Conservation (phyloP, 2,797 vertebrate species). For the Merluccius polli region DNA sequence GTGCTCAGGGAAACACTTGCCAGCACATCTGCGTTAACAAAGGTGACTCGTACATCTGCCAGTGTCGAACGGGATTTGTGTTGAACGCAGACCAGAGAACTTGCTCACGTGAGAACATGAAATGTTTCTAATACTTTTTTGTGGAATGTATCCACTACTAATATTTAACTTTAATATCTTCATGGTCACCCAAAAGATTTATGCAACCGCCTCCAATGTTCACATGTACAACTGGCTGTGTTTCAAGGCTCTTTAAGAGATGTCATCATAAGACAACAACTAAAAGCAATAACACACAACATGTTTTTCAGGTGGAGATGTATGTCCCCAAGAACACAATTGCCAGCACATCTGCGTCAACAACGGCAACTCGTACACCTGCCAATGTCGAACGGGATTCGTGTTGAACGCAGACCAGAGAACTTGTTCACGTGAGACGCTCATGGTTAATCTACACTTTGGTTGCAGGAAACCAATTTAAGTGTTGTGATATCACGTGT, state of each 20-base stretch:
- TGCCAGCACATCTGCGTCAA: conserved; percentile 75
- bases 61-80: conserved; percentile 67
- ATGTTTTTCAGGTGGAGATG: conserved; percentile 49
- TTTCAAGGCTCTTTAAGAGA: neutral
- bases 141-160: neutral
- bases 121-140: neutral
- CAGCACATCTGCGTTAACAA: conserved; percentile 71
- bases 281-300: neutral
- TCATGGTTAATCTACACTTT: neutral
- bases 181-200: neutral
- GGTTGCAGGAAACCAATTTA: neutral
- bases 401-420: conserved; percentile 69
- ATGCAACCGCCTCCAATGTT: too few species aligned
- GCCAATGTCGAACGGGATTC: conserved; percentile 70
- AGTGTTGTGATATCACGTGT: neutral
- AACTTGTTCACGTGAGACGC: conserved; percentile 68
- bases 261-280: neutral
- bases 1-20: conserved; percentile 68
- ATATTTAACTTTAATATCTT: neutral
- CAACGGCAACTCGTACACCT: conserved; percentile 55
- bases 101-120: conserved; percentile 70
- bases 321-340: conserved; percentile 63
- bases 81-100: conserved; percentile 72
- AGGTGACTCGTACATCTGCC: conserved; percentile 62
- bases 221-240: neutral